Evolutionary conservation across 2,888 invertebrate species (phyloP).

Genomic region (Bembecia ichneumoniformis): DNA sequence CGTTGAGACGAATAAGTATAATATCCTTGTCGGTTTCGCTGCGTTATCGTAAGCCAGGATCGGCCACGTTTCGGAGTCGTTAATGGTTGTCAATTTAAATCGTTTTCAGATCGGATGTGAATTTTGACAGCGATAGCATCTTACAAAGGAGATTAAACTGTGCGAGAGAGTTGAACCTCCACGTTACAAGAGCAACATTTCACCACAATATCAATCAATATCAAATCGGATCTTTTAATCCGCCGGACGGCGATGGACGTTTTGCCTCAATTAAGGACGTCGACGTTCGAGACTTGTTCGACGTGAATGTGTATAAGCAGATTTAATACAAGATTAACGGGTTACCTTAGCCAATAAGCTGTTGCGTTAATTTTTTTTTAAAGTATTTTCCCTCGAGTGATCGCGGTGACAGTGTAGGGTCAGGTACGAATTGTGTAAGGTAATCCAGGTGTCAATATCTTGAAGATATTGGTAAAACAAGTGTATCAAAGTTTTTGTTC

Average conservation of each 20-base stretch:
- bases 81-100: conserved; percentile 42
- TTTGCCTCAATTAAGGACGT: conserved; percentile 51
- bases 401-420: conserved; percentile 3
- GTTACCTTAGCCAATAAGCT: not conserved
- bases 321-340: conserved; percentile 5
- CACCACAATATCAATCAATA: conserved; percentile 57
- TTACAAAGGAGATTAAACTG: conserved; percentile 20
- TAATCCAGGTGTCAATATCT: conserved; percentile 8
- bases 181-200: conserved; percentile 29
- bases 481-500: not conserved
- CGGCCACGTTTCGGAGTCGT: conserved; percentile 16
- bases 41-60: not conserved
- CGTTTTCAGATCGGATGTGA: conserved; percentile 25
- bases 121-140: conserved; percentile 24
- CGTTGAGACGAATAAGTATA: not conserved
- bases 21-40: not conserved
- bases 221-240: conserved; percentile 53
- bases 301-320: conserved; percentile 15
- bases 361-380: conserved; percentile 1
- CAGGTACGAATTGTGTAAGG: conserved; percentile 3
- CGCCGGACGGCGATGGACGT: conserved; percentile 31
- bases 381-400: conserved; percentile 4
- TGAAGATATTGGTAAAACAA: conserved; percentile 1
- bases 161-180: conserved; percentile 15
- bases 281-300: conserved; percentile 25